Conservation (phyloP, 2,797 vertebrate genomes). For the Pipistrellus pipistrellus region DNA sequence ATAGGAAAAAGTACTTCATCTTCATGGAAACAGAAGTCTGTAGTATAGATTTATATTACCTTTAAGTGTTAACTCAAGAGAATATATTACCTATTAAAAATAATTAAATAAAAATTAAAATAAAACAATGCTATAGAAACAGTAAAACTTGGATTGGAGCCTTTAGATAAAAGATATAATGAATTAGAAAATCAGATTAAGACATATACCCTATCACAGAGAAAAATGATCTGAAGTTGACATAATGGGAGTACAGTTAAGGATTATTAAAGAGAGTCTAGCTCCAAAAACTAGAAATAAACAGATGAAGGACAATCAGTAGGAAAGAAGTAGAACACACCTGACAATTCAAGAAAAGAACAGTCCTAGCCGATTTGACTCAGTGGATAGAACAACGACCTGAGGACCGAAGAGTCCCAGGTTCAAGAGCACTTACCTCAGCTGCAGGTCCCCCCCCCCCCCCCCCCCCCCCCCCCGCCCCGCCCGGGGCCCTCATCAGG, state of each 20-base stretch:
- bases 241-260: background rate
- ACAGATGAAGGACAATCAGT: background rate
- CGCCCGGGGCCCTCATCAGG: too few species aligned
- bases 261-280: background rate
- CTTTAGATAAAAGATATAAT: background rate
- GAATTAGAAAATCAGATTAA: slow-evolving; percentile 30
- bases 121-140: background rate
- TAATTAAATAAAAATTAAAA: slow-evolving; percentile 18
- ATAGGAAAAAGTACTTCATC: background rate
- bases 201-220: background rate
- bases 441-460: too few species aligned
- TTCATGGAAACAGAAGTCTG: background rate
- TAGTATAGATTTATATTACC: background rate
- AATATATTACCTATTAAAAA: slow-evolving; percentile 38
- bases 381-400: too few species aligned
- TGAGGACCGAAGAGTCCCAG: too few species aligned
- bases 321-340: background rate
- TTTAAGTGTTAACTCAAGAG: background rate
- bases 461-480: too few species aligned
- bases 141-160: background rate
- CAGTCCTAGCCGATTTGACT: too few species aligned
- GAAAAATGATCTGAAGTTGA: slow-evolving; percentile 27
- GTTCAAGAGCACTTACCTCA: too few species aligned
- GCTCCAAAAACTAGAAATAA: background rate
- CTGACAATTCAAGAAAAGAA: background rate